These are phyloP conservation scores for Leptoteleia sp. DNA, from an alignment of 1,140 invertebrate genomes.

Conservation along the genomic window DNA sequence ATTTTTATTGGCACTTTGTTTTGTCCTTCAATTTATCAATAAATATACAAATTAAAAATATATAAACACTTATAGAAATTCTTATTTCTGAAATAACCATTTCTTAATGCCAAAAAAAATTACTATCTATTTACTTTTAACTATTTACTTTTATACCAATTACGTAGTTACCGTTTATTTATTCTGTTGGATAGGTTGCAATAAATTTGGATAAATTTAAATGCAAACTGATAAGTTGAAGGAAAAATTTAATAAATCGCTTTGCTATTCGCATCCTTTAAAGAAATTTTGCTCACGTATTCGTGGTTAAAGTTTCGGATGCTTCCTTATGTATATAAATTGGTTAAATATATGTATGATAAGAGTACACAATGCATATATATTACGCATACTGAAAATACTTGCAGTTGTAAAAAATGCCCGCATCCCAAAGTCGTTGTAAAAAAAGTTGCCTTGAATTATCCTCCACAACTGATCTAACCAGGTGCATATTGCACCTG, in stretches of 20 bases:
- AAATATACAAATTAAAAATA: too few species aligned
- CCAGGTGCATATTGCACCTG: conserved; percentile 36
- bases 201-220: conserved; percentile 29
- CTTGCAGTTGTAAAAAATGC: conserved; percentile 18
- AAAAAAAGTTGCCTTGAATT: conserved; percentile 23
- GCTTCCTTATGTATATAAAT: conserved; percentile 45
- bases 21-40: too few species aligned
- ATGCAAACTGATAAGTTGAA: conserved; percentile 11
- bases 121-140: too few species aligned
- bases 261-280: not conserved
- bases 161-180: too few species aligned
- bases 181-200: not conserved
- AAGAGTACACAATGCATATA: conserved; percentile 9
- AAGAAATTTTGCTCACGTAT: conserved; percentile 10
- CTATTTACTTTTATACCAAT: too few species aligned
- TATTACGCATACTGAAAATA: conserved; percentile 21
- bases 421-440: conserved; percentile 3
- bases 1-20: too few species aligned
- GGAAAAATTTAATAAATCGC: conserved; percentile 34
- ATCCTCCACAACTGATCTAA: conserved; percentile 14
- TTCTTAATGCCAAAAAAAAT: too few species aligned
- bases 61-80: too few species aligned
- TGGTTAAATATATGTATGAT: conserved; percentile 41
- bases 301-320: conserved; percentile 32
- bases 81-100: too few species aligned